A percentile compares a stretch with the other conserved stretches of the same genome.
These are phyloP conservation scores for Patagioenas fasciata DNA, from an alignment of 2,113 vertebrate species.

Conservation along the genomic window DNA sequence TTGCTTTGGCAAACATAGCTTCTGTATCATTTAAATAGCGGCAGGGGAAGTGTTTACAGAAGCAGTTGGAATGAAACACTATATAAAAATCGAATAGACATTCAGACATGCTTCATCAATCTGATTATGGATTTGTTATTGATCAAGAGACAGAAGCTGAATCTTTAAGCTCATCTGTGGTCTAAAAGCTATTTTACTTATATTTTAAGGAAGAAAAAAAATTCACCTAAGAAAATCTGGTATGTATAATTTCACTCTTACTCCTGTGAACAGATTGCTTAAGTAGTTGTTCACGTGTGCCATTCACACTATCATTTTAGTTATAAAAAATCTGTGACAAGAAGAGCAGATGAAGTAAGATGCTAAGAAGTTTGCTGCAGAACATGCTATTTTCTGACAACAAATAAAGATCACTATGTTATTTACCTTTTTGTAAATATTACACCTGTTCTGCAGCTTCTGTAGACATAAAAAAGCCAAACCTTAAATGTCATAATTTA, in stretches of 20 bases:
- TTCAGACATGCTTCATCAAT: background rate
- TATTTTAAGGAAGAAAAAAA: background rate
- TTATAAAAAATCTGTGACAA: background rate
- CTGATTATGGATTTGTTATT: background rate
- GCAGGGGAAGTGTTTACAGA: background rate
- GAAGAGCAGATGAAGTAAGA: background rate
- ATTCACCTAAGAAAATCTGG: background rate
- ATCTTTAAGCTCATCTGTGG: background rate
- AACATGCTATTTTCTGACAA: background rate
- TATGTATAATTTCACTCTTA: background rate
- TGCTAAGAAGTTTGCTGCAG: background rate
- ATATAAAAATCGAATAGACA: background rate
- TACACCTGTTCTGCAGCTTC: background rate
- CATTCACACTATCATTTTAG: background rate
- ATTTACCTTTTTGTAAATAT: background rate
- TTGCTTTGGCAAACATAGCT: background rate
- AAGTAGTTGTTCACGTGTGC: background rate
- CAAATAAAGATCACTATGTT: background rate
- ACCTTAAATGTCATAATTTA: background rate
- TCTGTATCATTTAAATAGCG: background rate
- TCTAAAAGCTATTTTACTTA: background rate
- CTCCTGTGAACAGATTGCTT: background rate
- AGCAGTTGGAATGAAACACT: background rate
- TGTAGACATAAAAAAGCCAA: background rate
- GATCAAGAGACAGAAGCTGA: background rate